Base-by-base conservation (phyloP, 1,140 invertebrate species). In the Sminthurides bifidus region DNA sequence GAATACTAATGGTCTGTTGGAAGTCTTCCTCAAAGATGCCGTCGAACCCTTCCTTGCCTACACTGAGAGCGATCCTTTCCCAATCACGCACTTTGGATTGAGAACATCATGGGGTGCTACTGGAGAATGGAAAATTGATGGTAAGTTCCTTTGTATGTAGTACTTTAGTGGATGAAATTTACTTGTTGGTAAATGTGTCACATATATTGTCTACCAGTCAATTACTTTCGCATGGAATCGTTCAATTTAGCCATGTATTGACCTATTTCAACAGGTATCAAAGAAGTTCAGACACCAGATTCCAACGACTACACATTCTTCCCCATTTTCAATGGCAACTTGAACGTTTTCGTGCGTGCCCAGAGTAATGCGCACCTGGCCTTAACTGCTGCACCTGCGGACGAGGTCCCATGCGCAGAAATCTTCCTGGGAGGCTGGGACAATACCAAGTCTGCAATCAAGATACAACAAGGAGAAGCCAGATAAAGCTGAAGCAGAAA, bases 391-490 rank as follows among this genome's bases (percentile, higher is more conserved):
- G 76, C 73, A 0, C 77, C 83, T 1, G 67, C 73, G 24, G 84
- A 83, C 61, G 72, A 74, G 1, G 78, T 81, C 33, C 84, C 84
- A 8, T 84, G 87, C 73, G 79, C 78, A 67, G 85, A 88, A 80
- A 68, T 85, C 14, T 87, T 89, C 69, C 76, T 90, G 57, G 87
- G 87, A 24, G 85, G 85, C 48, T 90, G 87, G 87, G 75, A 76
- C 8, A 89, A 89, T 67, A 73, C 75, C 45, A 89, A 87, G 71
- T 85, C 83, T n/a, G 82, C 85, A 0, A 84, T 89, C 65, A 79
- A 85, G 50, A 8, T 81, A 79, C 65, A 85, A 88, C 68, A 77
- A 79, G 57, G 74, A 77, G 2, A 85, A 86, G 67, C 85, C 85
- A 4, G 85, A 90, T 41, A 80, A 82, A 56, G 79, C 78, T 10